Percentiles rank a stretch among this genome's conserved stretches.
Conservation (phyloP, 2,888 invertebrate genomes). For the Netelia inedita region DNA sequence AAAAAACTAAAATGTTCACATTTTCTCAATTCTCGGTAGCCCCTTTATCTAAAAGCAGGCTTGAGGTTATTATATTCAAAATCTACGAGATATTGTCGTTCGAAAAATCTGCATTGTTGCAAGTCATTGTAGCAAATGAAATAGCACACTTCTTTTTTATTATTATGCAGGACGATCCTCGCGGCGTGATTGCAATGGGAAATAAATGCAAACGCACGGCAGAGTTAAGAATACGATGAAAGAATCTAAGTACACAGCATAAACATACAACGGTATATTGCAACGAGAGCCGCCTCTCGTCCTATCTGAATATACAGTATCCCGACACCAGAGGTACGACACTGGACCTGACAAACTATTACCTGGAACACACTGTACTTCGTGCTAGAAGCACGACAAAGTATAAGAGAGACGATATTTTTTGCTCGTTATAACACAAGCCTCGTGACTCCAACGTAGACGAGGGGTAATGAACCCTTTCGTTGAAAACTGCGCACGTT, state of each 20-base stretch:
- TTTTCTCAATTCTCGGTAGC: too few relatives aligned
- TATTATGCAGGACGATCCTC: background rate
- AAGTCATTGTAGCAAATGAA: too few relatives aligned
- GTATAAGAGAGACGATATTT: slow-evolving; percentile 29
- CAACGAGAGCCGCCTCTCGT: slow-evolving; percentile 19
- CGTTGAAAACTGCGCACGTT: slow-evolving; percentile 41
- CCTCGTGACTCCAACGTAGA: slow-evolving; percentile 46
- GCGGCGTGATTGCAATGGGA: background rate
- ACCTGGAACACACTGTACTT: slow-evolving; percentile 21
- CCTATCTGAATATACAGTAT: background rate
- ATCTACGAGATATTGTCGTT: too few relatives aligned
- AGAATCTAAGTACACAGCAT: background rate
- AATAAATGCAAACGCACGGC: background rate
- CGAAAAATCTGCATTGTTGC: too few relatives aligned
- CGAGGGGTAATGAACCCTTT: slow-evolving; percentile 61
- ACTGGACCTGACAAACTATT: slow-evolving; percentile 47
- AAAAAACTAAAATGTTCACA: too few relatives aligned
- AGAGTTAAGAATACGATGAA: background rate
- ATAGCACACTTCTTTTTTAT: too few relatives aligned
- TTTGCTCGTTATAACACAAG: slow-evolving; percentile 60
- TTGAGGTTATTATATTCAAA: too few relatives aligned
- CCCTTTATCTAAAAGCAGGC: too few relatives aligned
- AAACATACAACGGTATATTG: background rate
- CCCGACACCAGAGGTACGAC: background rate
- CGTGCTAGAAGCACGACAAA: slow-evolving; percentile 13